These are phyloP conservation scores for Hypotaenidia okinawae DNA, from an alignment of 2,797 vertebrate genomes.

Conservation along the genomic window DNA sequence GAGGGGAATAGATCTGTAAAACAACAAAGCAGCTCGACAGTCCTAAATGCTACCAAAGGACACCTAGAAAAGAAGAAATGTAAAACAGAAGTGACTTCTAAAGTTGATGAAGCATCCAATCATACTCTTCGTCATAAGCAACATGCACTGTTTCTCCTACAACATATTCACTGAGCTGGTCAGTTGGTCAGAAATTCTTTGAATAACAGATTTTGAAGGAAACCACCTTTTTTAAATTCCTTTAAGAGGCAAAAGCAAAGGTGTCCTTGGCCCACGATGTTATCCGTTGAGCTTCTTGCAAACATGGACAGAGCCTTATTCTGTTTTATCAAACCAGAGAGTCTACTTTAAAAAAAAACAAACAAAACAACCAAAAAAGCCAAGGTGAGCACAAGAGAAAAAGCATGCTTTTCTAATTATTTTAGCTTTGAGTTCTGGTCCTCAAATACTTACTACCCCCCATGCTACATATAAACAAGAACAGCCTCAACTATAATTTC, in stretches of 20 bases:
- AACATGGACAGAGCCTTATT: not conserved
- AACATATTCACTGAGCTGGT: not conserved
- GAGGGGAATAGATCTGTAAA: not conserved
- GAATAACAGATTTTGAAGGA: not conserved
- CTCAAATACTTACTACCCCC: not conserved
- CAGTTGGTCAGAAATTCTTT: not conserved
- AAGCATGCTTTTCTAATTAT: not conserved
- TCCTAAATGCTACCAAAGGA: not conserved
- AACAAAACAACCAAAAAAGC: too few species aligned
- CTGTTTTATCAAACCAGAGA: not conserved
- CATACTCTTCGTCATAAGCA: not conserved
- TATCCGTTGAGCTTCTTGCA: not conserved
- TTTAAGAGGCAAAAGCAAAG: not conserved
- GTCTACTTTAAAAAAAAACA: not conserved
- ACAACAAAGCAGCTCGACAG: not conserved
- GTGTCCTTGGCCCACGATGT: not conserved
- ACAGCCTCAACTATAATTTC: not conserved
- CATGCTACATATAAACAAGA: not conserved
- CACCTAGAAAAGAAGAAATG: not conserved
- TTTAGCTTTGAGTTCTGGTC: not conserved
- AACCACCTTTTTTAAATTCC: not conserved
- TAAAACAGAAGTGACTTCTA: not conserved
- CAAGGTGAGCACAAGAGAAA: not conserved
- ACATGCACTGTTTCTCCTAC: not conserved
- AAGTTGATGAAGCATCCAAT: not conserved